Evolutionary conservation across 2,113 vertebrate species (phyloP).

Genomic region (Paracyprichromis sp.): DNA sequence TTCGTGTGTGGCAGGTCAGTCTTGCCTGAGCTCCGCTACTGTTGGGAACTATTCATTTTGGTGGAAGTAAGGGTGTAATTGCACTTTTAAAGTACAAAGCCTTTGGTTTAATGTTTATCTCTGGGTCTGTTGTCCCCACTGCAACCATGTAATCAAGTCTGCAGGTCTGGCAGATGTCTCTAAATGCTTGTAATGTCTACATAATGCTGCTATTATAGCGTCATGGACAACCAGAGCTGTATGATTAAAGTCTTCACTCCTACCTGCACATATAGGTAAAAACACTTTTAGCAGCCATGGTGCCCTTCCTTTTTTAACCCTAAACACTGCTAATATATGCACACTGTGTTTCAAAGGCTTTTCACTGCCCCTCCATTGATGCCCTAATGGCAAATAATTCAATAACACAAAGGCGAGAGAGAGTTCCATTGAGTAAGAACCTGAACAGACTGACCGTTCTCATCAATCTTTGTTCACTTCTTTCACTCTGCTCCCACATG

Average conservation of each 20-base stretch:
- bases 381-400: slow-evolving; percentile 66
- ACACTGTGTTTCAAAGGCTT: slow-evolving; percentile 28
- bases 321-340: slow-evolving; percentile 27
- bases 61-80: slow-evolving; percentile 57
- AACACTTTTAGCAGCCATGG: not conserved
- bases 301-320: not conserved
- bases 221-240: not conserved
- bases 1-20: slow-evolving; percentile 64
- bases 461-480: slow-evolving; percentile 63
- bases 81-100: slow-evolving; percentile 46
- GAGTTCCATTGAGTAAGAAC: slow-evolving; percentile 42
- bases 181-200: not conserved
- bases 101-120: slow-evolving; percentile 40
- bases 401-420: slow-evolving; percentile 57
- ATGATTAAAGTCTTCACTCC: not conserved
- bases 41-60: slow-evolving; percentile 53
- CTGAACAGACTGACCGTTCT: slow-evolving; percentile 50
- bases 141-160: slow-evolving; percentile 52
- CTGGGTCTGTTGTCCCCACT: slow-evolving; percentile 14
- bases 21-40: slow-evolving; percentile 31
- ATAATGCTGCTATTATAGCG: not conserved
- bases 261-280: slow-evolving; percentile 1
- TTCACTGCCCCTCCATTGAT: slow-evolving; percentile 53
- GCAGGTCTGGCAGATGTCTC: slow-evolving; percentile 33
- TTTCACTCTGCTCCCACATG: slow-evolving; percentile 26